Evolutionary conservation across 2,888 invertebrate species (phyloP).

Genomic region (Archips xylosteana): DNA sequence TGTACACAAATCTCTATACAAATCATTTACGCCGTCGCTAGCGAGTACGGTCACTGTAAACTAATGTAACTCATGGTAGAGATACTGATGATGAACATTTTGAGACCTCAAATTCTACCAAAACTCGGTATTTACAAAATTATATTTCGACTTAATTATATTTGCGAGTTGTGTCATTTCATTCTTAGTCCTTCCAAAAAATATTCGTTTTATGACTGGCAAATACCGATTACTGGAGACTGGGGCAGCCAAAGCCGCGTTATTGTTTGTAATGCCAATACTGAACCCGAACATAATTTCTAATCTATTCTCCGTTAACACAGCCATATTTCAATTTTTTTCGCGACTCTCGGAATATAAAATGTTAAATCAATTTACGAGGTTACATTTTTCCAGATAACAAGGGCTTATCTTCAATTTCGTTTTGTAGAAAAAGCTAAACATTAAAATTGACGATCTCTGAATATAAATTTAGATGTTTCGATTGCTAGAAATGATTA

Average conservation of each 20-base stretch:
- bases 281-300: slow-evolving; percentile 15
- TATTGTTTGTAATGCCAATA: not conserved
- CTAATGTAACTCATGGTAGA: no score
- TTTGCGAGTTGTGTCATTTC: no score
- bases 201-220: not conserved
- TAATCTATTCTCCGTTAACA: slow-evolving; percentile 13
- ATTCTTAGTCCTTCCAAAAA: not conserved
- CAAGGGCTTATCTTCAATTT: slow-evolving; percentile 54
- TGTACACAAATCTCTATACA: no score
- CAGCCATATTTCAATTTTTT: slow-evolving; percentile 28
- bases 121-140: no score
- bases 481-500: slow-evolving; percentile 80
- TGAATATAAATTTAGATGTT: slow-evolving; percentile 76
- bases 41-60: no score
- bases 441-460: slow-evolving; percentile 73
- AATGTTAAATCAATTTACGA: slow-evolving; percentile 38
- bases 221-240: not conserved
- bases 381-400: slow-evolving; percentile 44
- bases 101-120: no score
- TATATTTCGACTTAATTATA: no score
- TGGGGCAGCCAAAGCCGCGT: not conserved
- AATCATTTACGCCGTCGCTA: no score
- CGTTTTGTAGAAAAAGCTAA: slow-evolving; percentile 58
- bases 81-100: no score
- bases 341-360: slow-evolving; percentile 22